Conservation (phyloP, 2,797 vertebrate genomes). For the Carduelis carduelis region DNA sequence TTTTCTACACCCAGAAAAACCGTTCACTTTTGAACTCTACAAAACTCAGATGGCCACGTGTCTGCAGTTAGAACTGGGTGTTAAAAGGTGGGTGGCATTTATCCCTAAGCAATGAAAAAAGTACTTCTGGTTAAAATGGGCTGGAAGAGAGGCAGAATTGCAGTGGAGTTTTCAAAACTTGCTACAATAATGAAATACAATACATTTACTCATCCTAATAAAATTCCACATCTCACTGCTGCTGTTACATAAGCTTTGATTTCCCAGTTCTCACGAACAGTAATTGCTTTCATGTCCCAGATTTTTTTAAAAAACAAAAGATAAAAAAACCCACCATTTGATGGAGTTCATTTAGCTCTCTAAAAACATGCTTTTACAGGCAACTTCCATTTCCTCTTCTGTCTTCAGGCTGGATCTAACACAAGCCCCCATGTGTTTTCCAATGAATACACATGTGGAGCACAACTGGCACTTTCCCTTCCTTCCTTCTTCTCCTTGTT, state of each 20-base stretch:
- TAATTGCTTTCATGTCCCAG: accelerated
- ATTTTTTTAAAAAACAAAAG: background rate
- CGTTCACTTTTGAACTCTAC: background rate
- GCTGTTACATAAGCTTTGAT: background rate
- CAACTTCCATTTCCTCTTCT: background rate
- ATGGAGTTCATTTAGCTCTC: background rate
- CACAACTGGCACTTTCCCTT: background rate
- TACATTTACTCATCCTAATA: background rate
- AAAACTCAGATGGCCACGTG: accelerated
- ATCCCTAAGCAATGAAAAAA: background rate
- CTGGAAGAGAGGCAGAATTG: background rate
- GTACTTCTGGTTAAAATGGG: background rate
- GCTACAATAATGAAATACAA: background rate
- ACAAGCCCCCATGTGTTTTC: background rate
- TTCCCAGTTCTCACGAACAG: background rate
- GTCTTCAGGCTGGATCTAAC: background rate
- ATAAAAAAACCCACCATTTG: background rate
- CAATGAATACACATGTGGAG: background rate
- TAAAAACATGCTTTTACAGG: background rate
- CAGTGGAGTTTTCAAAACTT: background rate
- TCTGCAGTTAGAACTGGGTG: background rate
- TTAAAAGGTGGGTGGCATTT: background rate
- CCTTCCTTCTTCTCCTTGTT: background rate
- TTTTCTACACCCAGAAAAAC: background rate
- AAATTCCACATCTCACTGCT: background rate